Conservation (phyloP, 2,113 vertebrate species). For the Aegotheles bennettii region DNA sequence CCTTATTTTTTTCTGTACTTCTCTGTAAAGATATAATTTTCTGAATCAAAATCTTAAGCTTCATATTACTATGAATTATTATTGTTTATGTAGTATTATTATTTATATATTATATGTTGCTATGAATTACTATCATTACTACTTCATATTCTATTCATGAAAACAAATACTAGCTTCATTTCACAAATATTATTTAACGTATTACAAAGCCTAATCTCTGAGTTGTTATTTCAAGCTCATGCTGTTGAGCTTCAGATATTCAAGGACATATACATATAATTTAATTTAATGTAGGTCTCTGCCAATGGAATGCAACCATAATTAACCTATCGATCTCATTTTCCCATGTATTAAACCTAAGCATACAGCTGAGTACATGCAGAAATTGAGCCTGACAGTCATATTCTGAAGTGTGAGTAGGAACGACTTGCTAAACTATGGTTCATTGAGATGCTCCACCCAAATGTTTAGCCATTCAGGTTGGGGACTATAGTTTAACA, state of each 20-base stretch:
- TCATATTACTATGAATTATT: neutral
- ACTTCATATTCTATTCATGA: neutral
- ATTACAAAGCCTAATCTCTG: neutral
- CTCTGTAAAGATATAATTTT: neutral
- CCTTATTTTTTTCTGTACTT: neutral
- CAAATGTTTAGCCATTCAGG: neutral
- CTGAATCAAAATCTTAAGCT: neutral
- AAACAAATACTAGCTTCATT: neutral
- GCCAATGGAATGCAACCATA: neutral
- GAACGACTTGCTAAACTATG: neutral
- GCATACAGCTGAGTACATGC: neutral
- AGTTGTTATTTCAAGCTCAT: neutral
- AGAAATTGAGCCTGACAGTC: neutral
- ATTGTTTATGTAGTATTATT: too few relatives aligned
- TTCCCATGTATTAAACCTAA: neutral
- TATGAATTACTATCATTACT: too few relatives aligned
- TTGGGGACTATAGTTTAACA: neutral
- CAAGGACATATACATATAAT: neutral
- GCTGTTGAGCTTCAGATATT: neutral
- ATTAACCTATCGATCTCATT: neutral
- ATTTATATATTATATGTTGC: too few relatives aligned
- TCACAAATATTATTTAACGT: neutral
- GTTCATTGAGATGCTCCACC: neutral
- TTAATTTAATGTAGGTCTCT: neutral
- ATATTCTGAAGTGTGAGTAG: neutral